Evolutionary conservation across 92 coral and sea anemone species (phyloP), one percentile per base, ranked within the genome.

Genomic region (Palythoa heliodiscus): DNA sequence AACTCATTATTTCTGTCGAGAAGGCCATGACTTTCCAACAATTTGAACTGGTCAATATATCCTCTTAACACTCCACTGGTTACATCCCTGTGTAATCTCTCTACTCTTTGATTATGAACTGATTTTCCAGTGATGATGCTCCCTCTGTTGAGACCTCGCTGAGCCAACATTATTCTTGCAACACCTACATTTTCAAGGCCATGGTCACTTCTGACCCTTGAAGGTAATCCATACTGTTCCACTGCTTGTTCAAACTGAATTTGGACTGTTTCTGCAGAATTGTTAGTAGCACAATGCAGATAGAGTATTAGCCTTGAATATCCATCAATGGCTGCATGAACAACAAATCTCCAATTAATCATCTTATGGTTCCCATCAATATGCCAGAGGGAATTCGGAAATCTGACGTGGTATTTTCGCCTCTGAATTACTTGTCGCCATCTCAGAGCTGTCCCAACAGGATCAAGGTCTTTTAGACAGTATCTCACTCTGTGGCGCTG

Each of bases 21-120:
- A 48, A 68, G 77, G 77, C 86, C 86, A 83, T 70, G 54, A 54
- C 77, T 70, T 68, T 68, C 86, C 76, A 83, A 38, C 39, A 85
- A 60, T 43, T 39, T 40, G 61, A 67, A 52, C 83, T 58, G 63
- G 29, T 52, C 66, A 68, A 68, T 68, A 68, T 68, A 68, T 68
- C 43, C 72, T 68, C 43, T 68, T 68, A 68, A 68, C 72, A 68
- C 9, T 48, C 83, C 57, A 52, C 69, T 43, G 67, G 77, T 68
- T 12, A 64, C 82, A 71, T 87, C 84, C 82, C 89, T 67, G 70
- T 63, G 71, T 78, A 79, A 79, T 39, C 78, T 58, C 55, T 70
- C 84, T n/a, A 86, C 57, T 54, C 87, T 52, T 68, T 22, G 72
- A 68, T 22, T 24, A 68, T 22, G 72, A 68, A 22, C 43, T 22